These are phyloP conservation scores for Ciconia boyciana DNA, from an alignment of 2,113 vertebrate genomes.

Conservation along the genomic window DNA sequence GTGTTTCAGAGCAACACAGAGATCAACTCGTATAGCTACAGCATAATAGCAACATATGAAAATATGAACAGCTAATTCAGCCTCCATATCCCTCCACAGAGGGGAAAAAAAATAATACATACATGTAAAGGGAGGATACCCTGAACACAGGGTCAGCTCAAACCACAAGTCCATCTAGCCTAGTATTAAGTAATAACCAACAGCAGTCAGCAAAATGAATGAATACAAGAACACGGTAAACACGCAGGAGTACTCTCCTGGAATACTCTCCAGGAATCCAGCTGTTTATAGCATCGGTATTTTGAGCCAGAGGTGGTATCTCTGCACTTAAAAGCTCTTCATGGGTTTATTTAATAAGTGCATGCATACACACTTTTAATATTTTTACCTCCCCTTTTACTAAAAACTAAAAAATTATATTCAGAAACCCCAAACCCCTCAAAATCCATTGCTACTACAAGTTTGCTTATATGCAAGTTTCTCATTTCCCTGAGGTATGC, in stretches of 20 bases:
- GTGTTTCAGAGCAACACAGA: background rate
- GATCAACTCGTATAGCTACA: background rate
- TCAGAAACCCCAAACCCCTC: background rate
- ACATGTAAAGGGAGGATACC: background rate
- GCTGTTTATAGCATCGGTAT: background rate
- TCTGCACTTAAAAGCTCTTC: background rate
- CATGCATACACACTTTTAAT: background rate
- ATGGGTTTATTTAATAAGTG: background rate
- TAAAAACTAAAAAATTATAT: background rate
- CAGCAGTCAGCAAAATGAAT: background rate
- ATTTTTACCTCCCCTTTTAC: background rate
- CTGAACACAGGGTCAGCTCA: background rate
- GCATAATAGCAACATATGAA: fast-evolving
- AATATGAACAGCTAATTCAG: background rate
- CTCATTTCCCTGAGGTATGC: background rate
- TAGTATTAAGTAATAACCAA: background rate
- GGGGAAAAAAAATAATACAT: no score
- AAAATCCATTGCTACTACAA: background rate
- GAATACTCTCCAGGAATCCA: background rate
- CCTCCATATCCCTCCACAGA: background rate
- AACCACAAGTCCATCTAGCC: background rate
- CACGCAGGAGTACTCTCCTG: background rate
- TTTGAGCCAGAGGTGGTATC: background rate
- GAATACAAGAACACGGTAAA: background rate
- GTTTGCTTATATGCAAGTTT: background rate